Base-by-base conservation (phyloP, 2,888 invertebrate species). In the Parapristionchus giblindavisi region DNA sequence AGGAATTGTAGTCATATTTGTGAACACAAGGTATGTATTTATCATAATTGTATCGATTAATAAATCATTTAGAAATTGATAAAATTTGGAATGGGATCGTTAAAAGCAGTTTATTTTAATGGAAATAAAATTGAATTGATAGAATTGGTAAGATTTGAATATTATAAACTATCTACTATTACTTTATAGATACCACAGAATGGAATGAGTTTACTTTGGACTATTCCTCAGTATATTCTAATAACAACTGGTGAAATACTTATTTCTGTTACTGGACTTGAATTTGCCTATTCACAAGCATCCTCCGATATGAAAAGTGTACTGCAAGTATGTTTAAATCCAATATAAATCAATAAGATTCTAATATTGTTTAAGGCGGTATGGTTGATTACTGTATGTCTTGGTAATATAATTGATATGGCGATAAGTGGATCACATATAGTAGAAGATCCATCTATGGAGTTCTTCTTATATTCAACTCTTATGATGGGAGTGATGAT, bases 291-390 rank as follows among this genome's bases (percentile, higher is more conserved):
- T 89, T 94, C 96, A 0, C 86, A 89, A 91, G 94, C 97, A 0
- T 96, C 97, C 0, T 88, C 91, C 5, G 93, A 92, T 79, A 96
- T 99, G 97, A 98, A 97, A 89, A 94, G 96, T 0, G 93, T 98
- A 0, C 89, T 98, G 65, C 84, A 85, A 76, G 81, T 84, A 52
- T 21, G 6, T 27, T 40, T 14, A 21, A 8, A 24, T n/a, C 32
- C 61, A 8, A n/a, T n/a, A n/a, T n/a, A n/a, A n/a, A n/a, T n/a
- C n/a, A n/a, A n/a, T n/a, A n/a, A n/a, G n/a, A n/a, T n/a, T n/a
- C n/a, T n/a, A n/a, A n/a, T n/a, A n/a, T n/a, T n/a, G n/a, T 40
- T 77, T 68, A 93, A 94, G 89, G 95, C 97, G 0, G 92, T 93
- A 21, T 98, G 96, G 94, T 91, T 96, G 21, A 90, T 98, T 68